Conservation (phyloP, 2,113 vertebrate genomes). For the Callipepla californica region DNA sequence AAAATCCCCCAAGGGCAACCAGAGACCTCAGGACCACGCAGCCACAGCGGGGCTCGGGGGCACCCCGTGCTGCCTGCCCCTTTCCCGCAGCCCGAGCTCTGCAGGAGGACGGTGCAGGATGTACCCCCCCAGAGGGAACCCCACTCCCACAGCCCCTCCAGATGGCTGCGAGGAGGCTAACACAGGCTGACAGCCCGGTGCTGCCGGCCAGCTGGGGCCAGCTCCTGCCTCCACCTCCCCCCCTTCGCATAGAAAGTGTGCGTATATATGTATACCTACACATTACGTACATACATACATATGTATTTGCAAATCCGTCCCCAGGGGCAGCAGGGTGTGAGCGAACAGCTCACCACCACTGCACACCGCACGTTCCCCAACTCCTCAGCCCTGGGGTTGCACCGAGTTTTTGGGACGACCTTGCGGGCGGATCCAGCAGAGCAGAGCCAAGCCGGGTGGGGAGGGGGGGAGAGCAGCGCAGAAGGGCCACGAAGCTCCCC, state of each 20-base stretch:
- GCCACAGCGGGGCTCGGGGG: too few species aligned
- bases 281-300: too few species aligned
- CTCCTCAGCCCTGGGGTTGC: not conserved
- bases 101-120: not conserved
- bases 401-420: constrained; percentile 54
- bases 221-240: not conserved
- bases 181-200: constrained; percentile 37
- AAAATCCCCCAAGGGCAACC: not conserved
- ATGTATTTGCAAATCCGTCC: not conserved
- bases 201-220: constrained; percentile 42
- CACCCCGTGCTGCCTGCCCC: not conserved
- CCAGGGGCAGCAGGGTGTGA: not conserved
- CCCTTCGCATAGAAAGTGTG: too few species aligned
- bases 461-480: too few species aligned
- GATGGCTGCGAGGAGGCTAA: constrained; percentile 59
- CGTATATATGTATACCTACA: too few species aligned
- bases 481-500: too few species aligned
- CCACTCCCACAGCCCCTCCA: constrained; percentile 44
- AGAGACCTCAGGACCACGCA: not conserved
- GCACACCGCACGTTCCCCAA: not conserved
- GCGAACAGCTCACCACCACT: not conserved
- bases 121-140: not conserved
- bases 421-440: not conserved
- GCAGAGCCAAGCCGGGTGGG: not conserved
- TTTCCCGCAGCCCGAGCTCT: not conserved